These are phyloP conservation scores for Austrofundulus limnaeus DNA, from an alignment of 2,113 vertebrate species.

Conservation along the genomic window DNA sequence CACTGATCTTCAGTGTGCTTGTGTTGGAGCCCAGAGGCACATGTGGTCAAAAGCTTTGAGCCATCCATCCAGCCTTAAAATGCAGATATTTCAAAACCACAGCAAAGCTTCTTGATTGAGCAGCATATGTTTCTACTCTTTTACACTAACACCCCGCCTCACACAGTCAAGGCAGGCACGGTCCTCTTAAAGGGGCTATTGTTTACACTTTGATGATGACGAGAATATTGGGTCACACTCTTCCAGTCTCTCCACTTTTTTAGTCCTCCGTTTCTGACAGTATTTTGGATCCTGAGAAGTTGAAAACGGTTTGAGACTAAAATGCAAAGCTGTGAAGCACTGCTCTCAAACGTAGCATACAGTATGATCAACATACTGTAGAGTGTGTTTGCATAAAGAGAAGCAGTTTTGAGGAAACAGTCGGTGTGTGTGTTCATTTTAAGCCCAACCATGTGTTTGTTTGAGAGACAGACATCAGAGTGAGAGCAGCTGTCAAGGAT, in stretches of 20 bases:
- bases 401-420: slow-evolving; percentile 15
- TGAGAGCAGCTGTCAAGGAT: slow-evolving; percentile 79
- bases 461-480: slow-evolving; percentile 59
- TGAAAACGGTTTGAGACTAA: slow-evolving; percentile 57
- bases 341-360: slow-evolving; percentile 61
- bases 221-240: slow-evolving; percentile 5
- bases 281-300: slow-evolving; percentile 51
- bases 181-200: slow-evolving; percentile 66
- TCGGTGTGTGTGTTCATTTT: slow-evolving; percentile 19
- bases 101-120: slow-evolving; percentile 70
- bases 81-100: slow-evolving; percentile 78
- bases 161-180: slow-evolving; percentile 37
- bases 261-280: slow-evolving; percentile 27
- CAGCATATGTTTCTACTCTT: slow-evolving; percentile 78
- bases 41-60: slow-evolving; percentile 66
- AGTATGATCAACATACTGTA: slow-evolving; percentile 55
- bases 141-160: slow-evolving; percentile 45
- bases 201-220: no score
- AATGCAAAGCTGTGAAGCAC: slow-evolving; percentile 72
- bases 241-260: slow-evolving; percentile 10
- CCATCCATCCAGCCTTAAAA: slow-evolving; percentile 52
- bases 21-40: slow-evolving; percentile 52
- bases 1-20: slow-evolving; percentile 46
- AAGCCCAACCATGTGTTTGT: slow-evolving; percentile 14
- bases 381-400: slow-evolving; percentile 10